Conservation (phyloP, 1,140 invertebrate genomes). For the Zeugodacus cucurbitae region DNA sequence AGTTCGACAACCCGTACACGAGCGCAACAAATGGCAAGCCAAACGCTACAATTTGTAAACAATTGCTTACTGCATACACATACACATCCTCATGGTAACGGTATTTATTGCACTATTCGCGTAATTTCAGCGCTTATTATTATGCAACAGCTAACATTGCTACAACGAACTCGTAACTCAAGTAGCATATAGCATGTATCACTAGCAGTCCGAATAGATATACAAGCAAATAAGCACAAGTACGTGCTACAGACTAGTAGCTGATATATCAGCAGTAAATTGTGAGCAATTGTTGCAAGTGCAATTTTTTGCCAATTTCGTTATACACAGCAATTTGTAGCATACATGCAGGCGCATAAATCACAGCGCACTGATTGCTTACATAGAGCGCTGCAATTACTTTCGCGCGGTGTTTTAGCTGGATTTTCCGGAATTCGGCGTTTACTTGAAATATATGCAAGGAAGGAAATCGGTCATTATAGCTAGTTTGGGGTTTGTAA, state of each 20-base stretch:
- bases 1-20: background rate
- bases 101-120: background rate
- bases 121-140: background rate
- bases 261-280: conserved; percentile 5
- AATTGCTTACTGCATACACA: background rate
- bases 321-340: background rate
- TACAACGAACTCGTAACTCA: background rate
- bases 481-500: no score
- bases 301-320: background rate
- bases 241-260: background rate
- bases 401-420: background rate
- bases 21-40: background rate
- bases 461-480: no score
- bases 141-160: background rate
- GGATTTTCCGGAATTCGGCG: background rate
- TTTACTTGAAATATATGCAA: no score
- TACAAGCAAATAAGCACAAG: no score
- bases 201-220: background rate
- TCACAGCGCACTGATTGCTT: background rate
- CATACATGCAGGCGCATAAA: conserved; percentile 2
- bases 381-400: background rate
- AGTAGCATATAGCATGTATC: background rate
- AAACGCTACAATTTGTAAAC: background rate
- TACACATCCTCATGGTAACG: background rate
- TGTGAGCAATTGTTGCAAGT: background rate